phyloP scores from a whole-genome alignment of 2,113 vertebrate genomes.

The Dipodomys spectabilis region DNA sequence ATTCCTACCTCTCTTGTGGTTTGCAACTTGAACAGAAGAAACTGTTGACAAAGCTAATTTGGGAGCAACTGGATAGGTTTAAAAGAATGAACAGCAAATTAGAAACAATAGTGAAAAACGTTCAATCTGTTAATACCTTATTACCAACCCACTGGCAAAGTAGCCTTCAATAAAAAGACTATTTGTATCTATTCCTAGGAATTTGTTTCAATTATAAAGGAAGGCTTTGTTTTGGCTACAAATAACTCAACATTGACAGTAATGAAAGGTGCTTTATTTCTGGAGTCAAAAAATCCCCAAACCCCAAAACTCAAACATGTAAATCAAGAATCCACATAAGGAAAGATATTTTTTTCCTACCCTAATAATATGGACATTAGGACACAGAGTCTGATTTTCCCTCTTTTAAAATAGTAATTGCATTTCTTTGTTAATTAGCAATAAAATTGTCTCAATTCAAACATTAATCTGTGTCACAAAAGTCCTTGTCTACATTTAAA shows the following conservation, averaged over 20 bases:
- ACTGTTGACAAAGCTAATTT: constrained; percentile 96
- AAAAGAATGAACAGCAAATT: constrained; percentile 89
- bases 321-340: constrained; percentile 3
- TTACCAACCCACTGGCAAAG: constrained; percentile 69
- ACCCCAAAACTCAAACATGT: not conserved
- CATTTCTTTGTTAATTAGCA: not conserved
- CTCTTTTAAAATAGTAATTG: constrained; percentile 4
- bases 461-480: not conserved
- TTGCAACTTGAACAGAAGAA: constrained; percentile 96
- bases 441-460: not conserved
- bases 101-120: constrained; percentile 82
- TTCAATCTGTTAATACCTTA: constrained; percentile 72
- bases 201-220: constrained; percentile 51
- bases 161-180: constrained; percentile 42
- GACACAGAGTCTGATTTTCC: not conserved
- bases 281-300: not conserved
- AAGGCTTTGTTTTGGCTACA: constrained; percentile 46
- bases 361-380: not conserved
- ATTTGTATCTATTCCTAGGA: not conserved
- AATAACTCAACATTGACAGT: not conserved
- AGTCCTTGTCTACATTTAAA: not conserved
- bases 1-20: constrained; percentile 98
- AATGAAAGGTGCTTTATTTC: constrained; percentile 38
- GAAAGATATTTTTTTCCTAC: not conserved
- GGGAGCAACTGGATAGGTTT: constrained; percentile 93